Evolutionary conservation across 2,797 vertebrate genomes (phyloP), one percentile per base, ranked within the genome.

Genomic region (Falco naumanni): DNA sequence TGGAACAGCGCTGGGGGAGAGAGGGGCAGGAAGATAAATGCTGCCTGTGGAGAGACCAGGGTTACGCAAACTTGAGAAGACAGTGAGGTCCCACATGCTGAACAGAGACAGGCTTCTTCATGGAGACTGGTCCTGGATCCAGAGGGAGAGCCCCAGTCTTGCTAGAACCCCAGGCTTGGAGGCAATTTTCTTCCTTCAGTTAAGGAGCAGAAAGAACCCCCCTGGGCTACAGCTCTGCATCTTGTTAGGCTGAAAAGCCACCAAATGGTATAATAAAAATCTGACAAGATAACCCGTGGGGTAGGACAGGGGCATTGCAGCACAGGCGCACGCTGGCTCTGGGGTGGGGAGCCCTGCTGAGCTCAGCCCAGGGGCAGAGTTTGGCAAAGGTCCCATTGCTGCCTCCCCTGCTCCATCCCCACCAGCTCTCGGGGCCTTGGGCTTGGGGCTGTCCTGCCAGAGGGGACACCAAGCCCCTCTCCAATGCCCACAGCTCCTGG

Each of bases 241-340:
- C 60, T 57, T 64, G 17, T 87, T 70, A 65, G 91, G 48, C 68
- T 86, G 66, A 84, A 94, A 94, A 97, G 72, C 68, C 48, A 60
- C 72, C 1, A 8, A 82, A 8, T 45, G 20, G 33, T 31, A 4
- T 63, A 25, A 66, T 51, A 75, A 66, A 89, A 93, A 85, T 72
- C 29, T 45, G 61, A 39, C 25, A 57, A 37, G 34, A 47, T 87
- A 75, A 83, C 71, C 61, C 5, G 3, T 7, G 43, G 68, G n/a
- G 45, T 34, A 54, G 66, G 50, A 48, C 39, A 66, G 68, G 56
- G 37, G 51, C 87, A 76, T 69, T 74, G 90, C 83, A 82, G 57
- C 71, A 47, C n/a, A 33, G 48, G 57, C 21, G 10, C 25, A 6
- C 11, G 3, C 16, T 34, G 72, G 59, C 41, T 50, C 39, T 41